Evolutionary conservation across 2,113 vertebrate species (phyloP).

Genomic region (Willisornis vidua): DNA sequence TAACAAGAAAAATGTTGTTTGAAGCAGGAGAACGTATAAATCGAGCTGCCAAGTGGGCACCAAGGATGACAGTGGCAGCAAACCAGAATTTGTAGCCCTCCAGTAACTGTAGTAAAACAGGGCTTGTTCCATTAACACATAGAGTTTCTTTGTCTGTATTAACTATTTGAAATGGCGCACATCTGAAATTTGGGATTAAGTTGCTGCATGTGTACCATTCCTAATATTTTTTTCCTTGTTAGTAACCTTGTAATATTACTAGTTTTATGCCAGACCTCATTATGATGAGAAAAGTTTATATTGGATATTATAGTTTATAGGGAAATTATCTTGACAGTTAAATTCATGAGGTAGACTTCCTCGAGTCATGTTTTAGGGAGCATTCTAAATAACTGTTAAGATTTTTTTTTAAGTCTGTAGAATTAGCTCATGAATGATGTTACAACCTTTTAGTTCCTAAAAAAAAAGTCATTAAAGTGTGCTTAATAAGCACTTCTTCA

Average conservation of each 20-base stretch:
- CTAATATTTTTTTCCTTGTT: background rate
- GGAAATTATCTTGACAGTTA: background rate
- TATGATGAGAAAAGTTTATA: background rate
- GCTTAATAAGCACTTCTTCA: background rate
- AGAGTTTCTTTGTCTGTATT: background rate
- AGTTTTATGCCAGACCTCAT: background rate
- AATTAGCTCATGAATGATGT: background rate
- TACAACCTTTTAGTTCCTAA: background rate
- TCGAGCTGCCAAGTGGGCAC: rapidly evolving
- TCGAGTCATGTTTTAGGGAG: background rate
- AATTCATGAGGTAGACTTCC: background rate
- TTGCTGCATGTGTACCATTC: background rate
- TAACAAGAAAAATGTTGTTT: background rate
- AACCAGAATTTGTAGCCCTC: background rate
- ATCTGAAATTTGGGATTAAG: background rate
- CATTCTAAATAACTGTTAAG: background rate
- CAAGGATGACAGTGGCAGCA: background rate
- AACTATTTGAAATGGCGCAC: background rate
- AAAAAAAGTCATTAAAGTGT: background rate
- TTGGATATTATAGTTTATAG: background rate
- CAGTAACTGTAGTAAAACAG: background rate
- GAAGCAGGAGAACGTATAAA: background rate
- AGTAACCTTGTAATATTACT: background rate
- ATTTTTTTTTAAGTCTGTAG: background rate
- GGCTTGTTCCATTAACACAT: background rate